Base-by-base conservation (phyloP, 2,113 vertebrate species). In the Callaeas wilsoni region DNA sequence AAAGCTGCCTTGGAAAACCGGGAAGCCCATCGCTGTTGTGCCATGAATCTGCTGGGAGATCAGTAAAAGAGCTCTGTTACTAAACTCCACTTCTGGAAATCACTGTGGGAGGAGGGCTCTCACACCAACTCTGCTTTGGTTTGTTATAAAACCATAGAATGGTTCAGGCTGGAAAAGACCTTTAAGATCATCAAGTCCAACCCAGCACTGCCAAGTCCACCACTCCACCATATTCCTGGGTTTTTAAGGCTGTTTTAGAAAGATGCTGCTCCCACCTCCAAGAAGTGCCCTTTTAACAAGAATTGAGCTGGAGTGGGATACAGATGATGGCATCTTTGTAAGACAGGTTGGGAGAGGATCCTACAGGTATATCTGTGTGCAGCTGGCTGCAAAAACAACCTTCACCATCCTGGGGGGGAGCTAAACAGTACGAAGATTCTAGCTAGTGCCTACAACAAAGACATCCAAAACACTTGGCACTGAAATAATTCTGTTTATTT, bases 401-500 rank as follows among this genome's bases (percentile, higher is more conserved):
- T 80, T 55, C 39, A 62, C 37, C 27, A 4, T 25, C 59, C 49
- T 21, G 74, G 64, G n/a, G 57, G 17, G 10, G 8, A 83, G 87
- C 63, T 18, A 27, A 89, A 64, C 2, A 75, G 16, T 5, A 70
- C 82, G 64, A 41, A 67, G 52, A 59, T 37, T 64, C 64, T 53
- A 60, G 32, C 68, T 64, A 57, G 25, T 57, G 76, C 90, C 90
- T 65, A 78, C 92, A 94, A 96, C 56, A 96, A 95, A 96, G n/a
- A 94, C 93, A 92, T n/a, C 88, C 88, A 35, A 79, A 95, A 16
- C 92, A 84, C 90, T 44, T 49, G 49, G 90, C 93, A 81, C 92
- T 94, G 76, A 92, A 95, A 81, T 90, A 90, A 96, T 69, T 96
- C 83, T 1, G 4, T 97, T 97, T 97, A 97, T 96, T 96, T 94